A percentile compares a stretch with the other conserved stretches of the same genome.
Evolutionary conservation across 2,113 vertebrate genomes (phyloP).

Genomic region (Semicossyphus pulcher): DNA sequence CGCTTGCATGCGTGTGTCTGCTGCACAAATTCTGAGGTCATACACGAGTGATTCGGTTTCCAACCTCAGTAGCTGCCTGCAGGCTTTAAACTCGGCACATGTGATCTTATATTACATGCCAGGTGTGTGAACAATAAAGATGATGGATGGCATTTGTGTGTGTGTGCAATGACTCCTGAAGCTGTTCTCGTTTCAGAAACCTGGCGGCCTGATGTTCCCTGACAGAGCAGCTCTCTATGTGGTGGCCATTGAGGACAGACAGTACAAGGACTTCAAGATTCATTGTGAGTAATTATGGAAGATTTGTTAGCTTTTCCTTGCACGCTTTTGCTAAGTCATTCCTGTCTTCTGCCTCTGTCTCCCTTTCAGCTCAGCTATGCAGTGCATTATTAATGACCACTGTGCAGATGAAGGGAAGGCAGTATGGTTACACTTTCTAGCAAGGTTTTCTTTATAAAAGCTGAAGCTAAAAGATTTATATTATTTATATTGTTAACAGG

Average conservation of each 20-base stretch:
- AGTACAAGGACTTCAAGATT: conserved; percentile 99
- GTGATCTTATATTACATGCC: conserved; percentile 46
- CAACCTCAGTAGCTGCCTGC: conserved; percentile 21
- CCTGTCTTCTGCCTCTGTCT: not conserved
- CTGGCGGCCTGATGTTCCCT: conserved; percentile 98
- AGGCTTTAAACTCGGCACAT: conserved; percentile 33
- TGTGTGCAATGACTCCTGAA: conserved; percentile 75
- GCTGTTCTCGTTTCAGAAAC: conserved; percentile 89
- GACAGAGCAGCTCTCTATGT: conserved; percentile 95
- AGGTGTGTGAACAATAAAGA: conserved; percentile 55
- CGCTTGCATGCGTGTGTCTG: conserved; percentile 17
- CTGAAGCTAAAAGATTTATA: not conserved
- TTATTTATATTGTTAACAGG: not conserved
- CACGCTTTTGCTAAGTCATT: not conserved
- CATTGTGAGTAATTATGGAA: conserved; percentile 88
- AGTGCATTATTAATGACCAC: conserved; percentile 16
- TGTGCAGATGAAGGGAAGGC: not conserved
- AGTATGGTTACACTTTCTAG: not conserved
- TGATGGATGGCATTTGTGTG: conserved; percentile 35
- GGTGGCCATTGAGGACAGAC: conserved; percentile 96
- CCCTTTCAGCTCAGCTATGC: not conserved
- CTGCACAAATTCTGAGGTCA: conserved; percentile 34
- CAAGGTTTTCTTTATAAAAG: not conserved
- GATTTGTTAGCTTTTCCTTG: not conserved
- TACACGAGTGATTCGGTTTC: conserved; percentile 14